Percentiles rank a stretch among this genome's conserved stretches.
These are phyloP conservation scores for Luperina testacea DNA, from an alignment of 2,888 invertebrate species.

Conservation along the genomic window DNA sequence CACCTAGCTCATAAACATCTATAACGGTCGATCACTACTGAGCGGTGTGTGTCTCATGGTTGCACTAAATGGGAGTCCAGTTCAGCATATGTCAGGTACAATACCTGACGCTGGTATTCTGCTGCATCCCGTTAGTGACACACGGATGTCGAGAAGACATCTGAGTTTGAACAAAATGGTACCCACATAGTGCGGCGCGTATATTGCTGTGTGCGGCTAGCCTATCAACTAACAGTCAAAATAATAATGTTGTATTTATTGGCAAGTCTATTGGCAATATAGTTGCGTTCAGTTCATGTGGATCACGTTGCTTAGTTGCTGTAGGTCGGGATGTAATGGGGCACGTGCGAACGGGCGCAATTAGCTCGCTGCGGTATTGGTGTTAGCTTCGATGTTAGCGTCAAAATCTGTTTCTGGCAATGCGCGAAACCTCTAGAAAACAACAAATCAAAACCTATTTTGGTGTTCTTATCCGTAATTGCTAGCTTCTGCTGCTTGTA, in stretches of 20 bases:
- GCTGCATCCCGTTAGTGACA: too few relatives aligned
- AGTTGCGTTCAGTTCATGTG: conserved; percentile 43
- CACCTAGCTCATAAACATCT: too few relatives aligned
- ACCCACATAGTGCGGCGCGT: too few relatives aligned
- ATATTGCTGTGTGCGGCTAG: too few relatives aligned
- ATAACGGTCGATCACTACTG: too few relatives aligned
- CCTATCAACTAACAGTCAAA: background rate
- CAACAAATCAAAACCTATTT: background rate
- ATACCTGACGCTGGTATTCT: too few relatives aligned
- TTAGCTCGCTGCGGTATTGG: conserved; percentile 66
- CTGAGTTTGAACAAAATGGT: too few relatives aligned
- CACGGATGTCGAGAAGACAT: too few relatives aligned
- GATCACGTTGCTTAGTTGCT: conserved; percentile 50
- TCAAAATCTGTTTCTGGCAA: conserved; percentile 8
- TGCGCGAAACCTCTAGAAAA: background rate
- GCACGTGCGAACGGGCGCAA: conserved; percentile 69
- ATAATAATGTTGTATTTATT: conserved; percentile 33
- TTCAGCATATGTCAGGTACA: too few relatives aligned
- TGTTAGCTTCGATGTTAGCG: conserved; percentile 56
- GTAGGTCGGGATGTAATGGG: conserved; percentile 59
- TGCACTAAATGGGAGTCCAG: too few relatives aligned
- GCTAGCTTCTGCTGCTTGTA: background rate
- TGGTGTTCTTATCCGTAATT: background rate
- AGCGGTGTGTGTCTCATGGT: too few relatives aligned
- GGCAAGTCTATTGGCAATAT: conserved; percentile 11